Base-by-base conservation (phyloP, 2,797 vertebrate species). In the Characodon lateralis region DNA sequence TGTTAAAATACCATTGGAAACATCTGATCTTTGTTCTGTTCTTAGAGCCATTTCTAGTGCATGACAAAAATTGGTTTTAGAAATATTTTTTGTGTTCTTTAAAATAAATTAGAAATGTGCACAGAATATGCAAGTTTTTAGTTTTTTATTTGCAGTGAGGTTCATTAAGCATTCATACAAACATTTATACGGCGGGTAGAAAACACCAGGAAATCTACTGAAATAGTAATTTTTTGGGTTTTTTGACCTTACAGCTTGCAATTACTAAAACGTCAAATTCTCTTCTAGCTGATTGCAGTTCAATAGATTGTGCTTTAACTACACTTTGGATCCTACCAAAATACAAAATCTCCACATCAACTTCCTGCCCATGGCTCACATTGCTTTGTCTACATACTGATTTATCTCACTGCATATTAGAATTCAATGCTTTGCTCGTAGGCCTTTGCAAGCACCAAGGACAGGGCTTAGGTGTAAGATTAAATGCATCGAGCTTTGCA, bases 401-500 rank as follows among this genome's bases (percentile, higher is more conserved):
- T 26, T 31, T 18, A 13, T 28, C 48, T 51, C 12, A 9, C 48
- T 71, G 72, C 76, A 41, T 59, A 75, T 65, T 71, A 2, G 51
- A 77, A 78, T 69, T 71, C 53, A 13, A 4, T 53, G 80, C 58
- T 77, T 76, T 82, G 80, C 78, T 83, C 55, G 63, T 72, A 74
- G 83, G 76, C 76, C 55, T 55, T 70, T 43, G 3, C 9, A 80
- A 58, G 53, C 74, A 65, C 61, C 0, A 55, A 55, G 6, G 43
- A 48, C 43, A 35, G 31, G 71, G 72, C 66, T 68, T 31, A 78
- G 66, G 82, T 82, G 78, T 80, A 76, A 82, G 66, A 1, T 12
- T 43, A 14, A 69, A 69, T 39, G 50, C 35, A 63, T 0, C 6
- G 58, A 55, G 31, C 46, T 63, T 61, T 39, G 81, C 76, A 65